These are phyloP conservation scores for Setophaga kirtlandii DNA, from an alignment of 2,113 vertebrate species.

Conservation along the genomic window DNA sequence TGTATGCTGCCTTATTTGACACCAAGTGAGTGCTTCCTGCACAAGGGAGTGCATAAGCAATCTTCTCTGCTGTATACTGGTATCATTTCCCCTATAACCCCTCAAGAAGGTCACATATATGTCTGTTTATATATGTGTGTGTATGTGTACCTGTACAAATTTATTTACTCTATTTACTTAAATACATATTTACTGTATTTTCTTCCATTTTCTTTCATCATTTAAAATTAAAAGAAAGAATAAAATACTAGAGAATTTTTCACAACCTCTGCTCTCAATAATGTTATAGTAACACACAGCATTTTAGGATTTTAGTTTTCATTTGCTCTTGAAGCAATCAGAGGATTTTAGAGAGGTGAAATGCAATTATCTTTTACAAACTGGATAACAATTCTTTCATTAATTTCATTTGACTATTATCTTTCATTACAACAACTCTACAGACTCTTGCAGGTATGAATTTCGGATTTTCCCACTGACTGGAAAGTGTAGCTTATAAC, in stretches of 20 bases:
- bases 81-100: background rate
- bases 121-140: background rate
- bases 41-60: background rate
- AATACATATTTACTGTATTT: background rate
- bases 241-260: background rate
- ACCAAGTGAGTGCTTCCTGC: background rate
- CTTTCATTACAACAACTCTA: background rate
- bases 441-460: background rate
- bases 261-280: background rate
- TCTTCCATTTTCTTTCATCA: background rate
- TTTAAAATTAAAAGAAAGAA: background rate
- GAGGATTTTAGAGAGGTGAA: background rate
- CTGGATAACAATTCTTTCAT: background rate
- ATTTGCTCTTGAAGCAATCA: background rate
- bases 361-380: constrained; percentile 8
- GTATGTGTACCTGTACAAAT: background rate
- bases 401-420: background rate
- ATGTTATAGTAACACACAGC: background rate
- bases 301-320: background rate
- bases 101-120: background rate
- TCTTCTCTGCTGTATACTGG: background rate
- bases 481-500: background rate
- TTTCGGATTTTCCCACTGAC: background rate
- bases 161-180: background rate
- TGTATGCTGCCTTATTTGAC: background rate